Base-by-base conservation (phyloP, 2,888 invertebrate species). In the Notodonta dromedarius region DNA sequence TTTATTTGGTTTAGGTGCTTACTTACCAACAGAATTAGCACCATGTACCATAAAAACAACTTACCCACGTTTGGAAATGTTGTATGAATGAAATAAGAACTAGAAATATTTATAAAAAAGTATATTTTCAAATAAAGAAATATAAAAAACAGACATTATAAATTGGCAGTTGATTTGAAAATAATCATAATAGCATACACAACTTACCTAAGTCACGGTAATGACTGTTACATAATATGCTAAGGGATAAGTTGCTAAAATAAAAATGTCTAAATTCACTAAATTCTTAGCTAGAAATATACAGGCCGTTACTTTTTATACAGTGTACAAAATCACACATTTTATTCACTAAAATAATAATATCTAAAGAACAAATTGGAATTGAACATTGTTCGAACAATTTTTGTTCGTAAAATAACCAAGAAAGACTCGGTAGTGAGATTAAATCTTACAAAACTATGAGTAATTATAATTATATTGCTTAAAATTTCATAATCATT, bases 71-170 rank as follows among this genome's bases (percentile, higher is more conserved):
- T 24, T 24, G 24, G 24, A 24, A 24, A 35, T 35, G 35, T 42
- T 42, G 42, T 11, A 42, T 12, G 2, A 4, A 46, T 46, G 1
- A 46, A 46, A 11, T 46, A 74, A 72, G 62, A 50, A 9, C 57
- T 46, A 2, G n/a, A 14, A 59, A 60, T 74, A 78, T 85, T 85
- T 83, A 84, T 84, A 85, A 83, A 87, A 86, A 88, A 85, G 83
- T 90, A 88, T 89, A 89, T 89, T 89, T 88, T 87, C 81, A 88
- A 86, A 86, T 86, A 90, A 89, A 84, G 83, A 83, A 85, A 86
- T 86, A 85, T 82, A 79, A 83, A 88, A 84, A 85, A 81, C 81
- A 79, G 84, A 80, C 84, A 83, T 62, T 70, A 74, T 84, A 85
- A 73, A 85, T 87, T 87, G 90, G 89, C 90, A 90, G 88, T 89